A percentile compares a stretch with the other conserved stretches of the same genome.
These are phyloP conservation scores for Acleris laterana DNA, from an alignment of 2,888 invertebrate species.

Conservation along the genomic window DNA sequence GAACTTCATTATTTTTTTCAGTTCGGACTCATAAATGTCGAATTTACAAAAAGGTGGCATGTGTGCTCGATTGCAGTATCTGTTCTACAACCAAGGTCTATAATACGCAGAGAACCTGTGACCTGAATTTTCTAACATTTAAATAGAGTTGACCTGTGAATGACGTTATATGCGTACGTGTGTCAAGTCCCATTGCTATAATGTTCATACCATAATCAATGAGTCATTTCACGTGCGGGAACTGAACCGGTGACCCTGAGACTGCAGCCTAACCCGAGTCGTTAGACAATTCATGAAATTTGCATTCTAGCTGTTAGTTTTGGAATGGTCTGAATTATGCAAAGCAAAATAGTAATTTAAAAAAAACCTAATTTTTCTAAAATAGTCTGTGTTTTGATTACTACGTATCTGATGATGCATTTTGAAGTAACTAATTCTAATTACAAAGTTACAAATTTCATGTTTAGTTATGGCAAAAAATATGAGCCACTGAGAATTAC, in stretches of 20 bases:
- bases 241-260: constrained; percentile 16
- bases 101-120: neutral
- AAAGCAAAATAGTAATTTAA: constrained; percentile 5
- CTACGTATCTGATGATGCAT: too few relatives aligned
- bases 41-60: too few relatives aligned
- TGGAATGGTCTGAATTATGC: constrained; percentile 18
- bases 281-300: constrained; percentile 1
- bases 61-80: neutral
- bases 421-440: too few relatives aligned
- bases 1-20: too few relatives aligned
- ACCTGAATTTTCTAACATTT: neutral
- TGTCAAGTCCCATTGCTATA: constrained; percentile 12
- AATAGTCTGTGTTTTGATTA: too few relatives aligned
- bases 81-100: too few relatives aligned
- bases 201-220: constrained; percentile 8
- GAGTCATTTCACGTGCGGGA: constrained; percentile 25
- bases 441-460: too few relatives aligned
- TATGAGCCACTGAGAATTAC: too few relatives aligned
- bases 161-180: constrained; percentile 9
- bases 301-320: constrained; percentile 14
- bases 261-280: constrained; percentile 2
- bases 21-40: too few relatives aligned
- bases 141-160: neutral
- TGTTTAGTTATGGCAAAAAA: too few relatives aligned
- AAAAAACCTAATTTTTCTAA: too few relatives aligned